These are phyloP conservation scores for Eurystomus glaucurus DNA, from an alignment of 2,797 vertebrate species.

Conservation along the genomic window DNA sequence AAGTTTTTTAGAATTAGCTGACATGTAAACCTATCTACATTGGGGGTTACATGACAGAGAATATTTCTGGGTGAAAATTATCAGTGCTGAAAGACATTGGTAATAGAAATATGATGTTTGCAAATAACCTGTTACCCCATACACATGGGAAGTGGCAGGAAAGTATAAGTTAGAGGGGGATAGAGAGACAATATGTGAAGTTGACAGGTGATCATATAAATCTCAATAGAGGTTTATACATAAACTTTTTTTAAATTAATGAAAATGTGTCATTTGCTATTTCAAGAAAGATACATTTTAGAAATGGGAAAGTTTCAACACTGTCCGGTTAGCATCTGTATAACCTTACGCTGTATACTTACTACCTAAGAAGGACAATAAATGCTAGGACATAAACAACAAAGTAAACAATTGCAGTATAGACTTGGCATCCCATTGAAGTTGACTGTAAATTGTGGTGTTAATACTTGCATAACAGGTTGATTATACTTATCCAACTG, in stretches of 20 bases:
- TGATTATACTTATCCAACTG: not conserved
- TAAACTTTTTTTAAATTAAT: not conserved
- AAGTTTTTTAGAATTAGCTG: not conserved
- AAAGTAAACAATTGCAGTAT: not conserved
- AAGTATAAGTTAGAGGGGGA: not conserved
- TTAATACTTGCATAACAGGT: not conserved
- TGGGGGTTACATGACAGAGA: not conserved
- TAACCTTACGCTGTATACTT: not conserved
- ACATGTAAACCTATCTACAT: not conserved
- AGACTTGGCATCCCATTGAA: not conserved
- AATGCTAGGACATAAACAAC: not conserved
- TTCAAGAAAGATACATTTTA: not conserved
- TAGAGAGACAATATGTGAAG: not conserved
- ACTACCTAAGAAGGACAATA: not conserved
- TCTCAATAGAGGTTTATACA: not conserved
- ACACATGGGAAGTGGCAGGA: not conserved
- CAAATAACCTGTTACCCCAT: not conserved
- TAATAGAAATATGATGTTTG: not conserved
- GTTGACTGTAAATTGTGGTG: accelerated
- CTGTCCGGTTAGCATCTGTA: not conserved
- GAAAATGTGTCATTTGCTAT: not conserved
- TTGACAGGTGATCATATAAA: not conserved
- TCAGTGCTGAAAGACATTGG: not conserved
- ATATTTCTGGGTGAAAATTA: not conserved
- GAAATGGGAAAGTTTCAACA: not conserved